Conservation (phyloP, 1,140 invertebrate genomes). For the Drosophila sturtevanti region DNA sequence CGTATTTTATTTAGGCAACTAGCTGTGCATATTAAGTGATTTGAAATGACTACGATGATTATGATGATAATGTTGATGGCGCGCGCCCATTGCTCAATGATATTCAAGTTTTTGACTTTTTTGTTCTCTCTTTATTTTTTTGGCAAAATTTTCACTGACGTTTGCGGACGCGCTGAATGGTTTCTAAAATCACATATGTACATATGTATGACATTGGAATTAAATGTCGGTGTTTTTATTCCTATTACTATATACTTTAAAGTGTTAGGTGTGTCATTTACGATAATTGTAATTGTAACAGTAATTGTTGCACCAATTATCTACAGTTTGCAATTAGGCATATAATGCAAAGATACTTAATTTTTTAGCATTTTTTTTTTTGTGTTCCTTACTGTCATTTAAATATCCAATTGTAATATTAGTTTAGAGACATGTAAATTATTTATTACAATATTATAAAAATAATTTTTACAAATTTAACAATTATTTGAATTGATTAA, state of each 20-base stretch:
- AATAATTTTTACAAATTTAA: neutral
- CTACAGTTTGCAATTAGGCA: conserved; percentile 17
- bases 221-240: neutral
- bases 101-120: conserved; percentile 31
- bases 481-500: neutral
- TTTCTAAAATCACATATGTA: conserved; percentile 44
- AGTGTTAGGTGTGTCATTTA: conserved; percentile 12
- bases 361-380: too few species aligned
- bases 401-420: neutral
- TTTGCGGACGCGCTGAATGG: conserved; percentile 65
- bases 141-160: conserved; percentile 70
- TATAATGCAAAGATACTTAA: conserved; percentile 1
- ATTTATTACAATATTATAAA: too few species aligned
- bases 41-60: conserved; percentile 29
- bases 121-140: conserved; percentile 26
- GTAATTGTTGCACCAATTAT: conserved; percentile 32
- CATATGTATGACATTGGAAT: conserved; percentile 32
- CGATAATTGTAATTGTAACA: conserved; percentile 35
- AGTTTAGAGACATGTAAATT: neutral
- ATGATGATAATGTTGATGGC: neutral
- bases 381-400: conserved; percentile 17
- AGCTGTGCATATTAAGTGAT: conserved; percentile 60
- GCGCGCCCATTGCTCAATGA: conserved; percentile 21
- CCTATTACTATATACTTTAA: neutral
- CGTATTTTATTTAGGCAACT: conserved; percentile 24